phyloP scores from a whole-genome alignment of 2,113 vertebrate species.

The Gallinago media region DNA sequence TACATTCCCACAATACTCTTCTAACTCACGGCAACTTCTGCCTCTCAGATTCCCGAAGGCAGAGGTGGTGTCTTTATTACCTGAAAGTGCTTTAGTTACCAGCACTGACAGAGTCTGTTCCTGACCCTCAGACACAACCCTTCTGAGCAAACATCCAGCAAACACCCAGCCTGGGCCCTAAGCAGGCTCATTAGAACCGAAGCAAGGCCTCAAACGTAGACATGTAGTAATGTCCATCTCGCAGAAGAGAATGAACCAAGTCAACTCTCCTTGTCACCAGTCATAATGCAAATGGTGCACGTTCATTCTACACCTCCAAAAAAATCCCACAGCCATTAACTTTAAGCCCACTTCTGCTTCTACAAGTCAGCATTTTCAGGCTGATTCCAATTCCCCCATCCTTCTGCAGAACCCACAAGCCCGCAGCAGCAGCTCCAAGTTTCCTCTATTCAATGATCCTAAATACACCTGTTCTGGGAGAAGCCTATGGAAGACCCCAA shows the following conservation, averaged over 20 bases:
- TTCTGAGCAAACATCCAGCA: not conserved
- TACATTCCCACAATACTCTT: not conserved
- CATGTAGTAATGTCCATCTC: not conserved
- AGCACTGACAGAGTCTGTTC: not conserved
- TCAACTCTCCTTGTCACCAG: not conserved
- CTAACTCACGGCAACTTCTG: not conserved
- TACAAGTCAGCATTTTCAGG: not conserved
- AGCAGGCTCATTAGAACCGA: not conserved
- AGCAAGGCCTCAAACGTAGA: not conserved
- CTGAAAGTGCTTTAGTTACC: not conserved
- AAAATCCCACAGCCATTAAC: not conserved
- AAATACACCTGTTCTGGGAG: not conserved
- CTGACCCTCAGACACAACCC: no score
- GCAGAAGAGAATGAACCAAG: not conserved
- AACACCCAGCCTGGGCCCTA: not conserved
- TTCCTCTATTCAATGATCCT: not conserved
- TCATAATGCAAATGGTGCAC: not conserved
- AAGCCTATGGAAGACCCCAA: not conserved
- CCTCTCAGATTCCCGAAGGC: not conserved
- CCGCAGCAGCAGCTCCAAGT: not conserved
- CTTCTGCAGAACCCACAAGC: not conserved
- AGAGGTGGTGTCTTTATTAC: not conserved
- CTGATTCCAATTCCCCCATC: not conserved
- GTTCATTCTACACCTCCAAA: not conserved
- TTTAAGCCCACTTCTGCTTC: not conserved